Evolutionary conservation across 2,888 invertebrate species (phyloP).

Genomic region (Drosophila colorata): DNA sequence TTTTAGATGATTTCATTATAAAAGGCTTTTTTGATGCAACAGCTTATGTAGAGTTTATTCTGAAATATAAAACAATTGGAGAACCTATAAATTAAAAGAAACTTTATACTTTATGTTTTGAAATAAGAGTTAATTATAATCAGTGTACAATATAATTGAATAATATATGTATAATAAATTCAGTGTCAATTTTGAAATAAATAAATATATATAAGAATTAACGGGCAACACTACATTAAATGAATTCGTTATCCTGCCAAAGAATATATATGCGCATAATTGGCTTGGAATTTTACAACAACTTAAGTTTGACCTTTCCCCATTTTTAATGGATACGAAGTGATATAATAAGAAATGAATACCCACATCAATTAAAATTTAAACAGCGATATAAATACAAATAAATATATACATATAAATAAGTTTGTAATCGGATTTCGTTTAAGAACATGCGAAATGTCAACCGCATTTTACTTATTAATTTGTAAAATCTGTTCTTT

Average conservation of each 20-base stretch:
- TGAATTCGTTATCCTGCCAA: too few species aligned
- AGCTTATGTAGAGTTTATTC: not conserved
- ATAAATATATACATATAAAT: not conserved
- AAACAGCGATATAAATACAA: not conserved
- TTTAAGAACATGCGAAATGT: constrained; percentile 6
- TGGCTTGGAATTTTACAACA: too few species aligned
- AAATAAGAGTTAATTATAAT: not conserved
- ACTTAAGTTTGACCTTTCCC: too few species aligned
- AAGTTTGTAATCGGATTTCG: constrained; percentile 6
- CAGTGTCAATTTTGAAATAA: too few species aligned
- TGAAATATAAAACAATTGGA: too few species aligned
- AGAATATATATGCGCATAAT: too few species aligned
- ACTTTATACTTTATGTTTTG: not conserved
- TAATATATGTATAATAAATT: too few species aligned
- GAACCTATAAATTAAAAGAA: too few species aligned
- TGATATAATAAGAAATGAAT: not conserved
- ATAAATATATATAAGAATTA: too few species aligned
- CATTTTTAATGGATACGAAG: not conserved
- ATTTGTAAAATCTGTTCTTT: constrained; percentile 37
- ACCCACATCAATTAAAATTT: not conserved
- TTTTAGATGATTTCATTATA: not conserved
- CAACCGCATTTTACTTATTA: constrained; percentile 36
- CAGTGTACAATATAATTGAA: too few species aligned
- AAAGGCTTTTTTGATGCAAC: constrained; percentile 8
- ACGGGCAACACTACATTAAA: too few species aligned